Base-by-base conservation (phyloP, 2,888 invertebrate species). In the Volucella inanis region DNA sequence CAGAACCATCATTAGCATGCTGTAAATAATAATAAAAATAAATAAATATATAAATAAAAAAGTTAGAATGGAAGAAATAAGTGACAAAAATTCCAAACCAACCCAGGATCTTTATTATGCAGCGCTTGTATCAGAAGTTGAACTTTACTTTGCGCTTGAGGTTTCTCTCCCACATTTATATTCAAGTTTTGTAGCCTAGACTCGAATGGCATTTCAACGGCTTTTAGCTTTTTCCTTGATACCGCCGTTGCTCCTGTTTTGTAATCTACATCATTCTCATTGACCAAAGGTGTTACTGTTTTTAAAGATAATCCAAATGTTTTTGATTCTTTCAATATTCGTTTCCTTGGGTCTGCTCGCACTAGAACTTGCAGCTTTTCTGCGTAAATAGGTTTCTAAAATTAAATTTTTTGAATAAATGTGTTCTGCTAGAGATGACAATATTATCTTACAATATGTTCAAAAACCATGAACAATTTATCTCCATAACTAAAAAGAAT, bases 121-220 rank as follows among this genome's bases (percentile, higher is more conserved):
- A 98, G 92, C 0, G 97, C 98, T 91, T 96, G 98, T 71, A 97
- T 93, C 9, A 98, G 92, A 9, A 98, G 93, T 86, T 96, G 96
- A 1, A 96, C 96, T 89, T 97, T 93, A 91, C 97, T 97, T 89
- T 96, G 95, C 0, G 93, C 93, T 82, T 93, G 93, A 2, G 94
- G 93, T n/a, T 87, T 88, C 87, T 93, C 90, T 50, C 91, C 90
- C 3, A 92, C 88, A 8, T 93, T 93, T 22, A 97, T 90, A 18
- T 95, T 94, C 31, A 98, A 92, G 91, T 97, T 97, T 87, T 96
- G 96, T 22, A 98, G 91, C 41, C 98, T 93, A 9, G 95, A 94
- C 90, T 97, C 97, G 94, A 98, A 95, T 0, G 97, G 96, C 75
- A 92, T 89, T 71, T 92, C 91, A 8, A 89, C 71, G 0, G 89